These are phyloP conservation scores for Dromiciops gliroides DNA, from an alignment of 2,113 vertebrate species.

Conservation along the genomic window DNA sequence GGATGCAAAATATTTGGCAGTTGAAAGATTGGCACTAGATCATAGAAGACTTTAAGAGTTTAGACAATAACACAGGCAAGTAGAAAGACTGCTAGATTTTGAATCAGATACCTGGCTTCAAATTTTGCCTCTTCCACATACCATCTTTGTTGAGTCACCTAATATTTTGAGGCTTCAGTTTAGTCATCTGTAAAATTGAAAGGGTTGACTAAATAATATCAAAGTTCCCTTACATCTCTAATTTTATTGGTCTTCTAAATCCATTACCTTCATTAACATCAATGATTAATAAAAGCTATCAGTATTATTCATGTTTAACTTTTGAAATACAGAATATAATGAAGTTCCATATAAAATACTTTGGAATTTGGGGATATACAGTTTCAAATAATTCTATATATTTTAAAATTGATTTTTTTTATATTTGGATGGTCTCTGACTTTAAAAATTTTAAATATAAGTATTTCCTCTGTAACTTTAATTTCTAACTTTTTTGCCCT, in stretches of 20 bases:
- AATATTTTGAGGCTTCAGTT: neutral
- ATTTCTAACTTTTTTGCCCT: neutral
- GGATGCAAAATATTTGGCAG: too few relatives aligned
- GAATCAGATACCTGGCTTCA: neutral
- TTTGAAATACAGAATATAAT: neutral
- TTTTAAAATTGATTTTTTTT: neutral
- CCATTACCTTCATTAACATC: neutral
- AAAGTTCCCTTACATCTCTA: neutral
- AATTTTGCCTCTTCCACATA: neutral
- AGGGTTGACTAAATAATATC: neutral
- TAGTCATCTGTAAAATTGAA: neutral
- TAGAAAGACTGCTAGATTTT: neutral
- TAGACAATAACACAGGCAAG: neutral
- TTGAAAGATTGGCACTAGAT: neutral
- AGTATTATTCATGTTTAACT: neutral
- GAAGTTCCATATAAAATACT: neutral
- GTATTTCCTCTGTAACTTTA: neutral
- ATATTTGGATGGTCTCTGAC: neutral
- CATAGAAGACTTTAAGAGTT: neutral
- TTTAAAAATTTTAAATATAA: neutral
- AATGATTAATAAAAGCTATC: neutral
- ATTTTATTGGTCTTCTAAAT: neutral
- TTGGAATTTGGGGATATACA: neutral
- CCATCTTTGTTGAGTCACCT: neutral
- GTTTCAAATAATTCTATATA: neutral